Conservation (phyloP, 2,888 invertebrate genomes). For the Drosophila fungiperda region DNA sequence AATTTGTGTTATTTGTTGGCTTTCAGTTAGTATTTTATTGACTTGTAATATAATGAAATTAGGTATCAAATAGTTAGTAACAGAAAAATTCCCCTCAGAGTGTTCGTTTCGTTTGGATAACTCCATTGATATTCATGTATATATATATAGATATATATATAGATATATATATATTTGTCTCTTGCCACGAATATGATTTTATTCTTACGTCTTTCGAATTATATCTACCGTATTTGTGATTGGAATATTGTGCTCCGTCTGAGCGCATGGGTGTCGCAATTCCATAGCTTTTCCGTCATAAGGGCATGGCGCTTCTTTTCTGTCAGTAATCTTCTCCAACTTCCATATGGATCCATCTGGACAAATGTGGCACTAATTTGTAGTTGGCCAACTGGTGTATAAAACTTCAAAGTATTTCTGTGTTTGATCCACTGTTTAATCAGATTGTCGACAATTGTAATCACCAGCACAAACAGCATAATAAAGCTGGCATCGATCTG, state of each 20-base stretch:
- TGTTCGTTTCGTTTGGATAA: too few species aligned
- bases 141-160: not conserved
- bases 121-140: constrained; percentile 89
- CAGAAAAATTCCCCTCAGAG: too few species aligned
- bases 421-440: constrained; percentile 3
- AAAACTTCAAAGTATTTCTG: not conserved
- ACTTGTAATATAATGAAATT: too few species aligned
- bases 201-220: constrained; percentile 12
- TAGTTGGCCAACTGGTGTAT: constrained; percentile 7
- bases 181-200: too few species aligned
- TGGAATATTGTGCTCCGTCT: constrained; percentile 43
- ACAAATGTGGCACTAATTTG: not conserved
- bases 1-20: too few species aligned
- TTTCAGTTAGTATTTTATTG: too few species aligned
- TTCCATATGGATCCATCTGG: not conserved
- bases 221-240: not conserved
- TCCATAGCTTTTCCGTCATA: constrained; percentile 89
- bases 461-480: constrained; percentile 33
- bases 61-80: too few species aligned
- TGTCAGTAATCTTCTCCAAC: not conserved
- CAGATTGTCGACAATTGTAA: too few species aligned
- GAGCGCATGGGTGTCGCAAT: constrained; percentile 23
- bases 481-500: constrained; percentile 25
- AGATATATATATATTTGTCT: too few species aligned
- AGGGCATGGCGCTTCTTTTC: constrained; percentile 91